Evolutionary conservation across 2,113 vertebrate genomes (phyloP), one percentile per base, ranked within the genome.

Genomic region (Cebus imitator): DNA sequence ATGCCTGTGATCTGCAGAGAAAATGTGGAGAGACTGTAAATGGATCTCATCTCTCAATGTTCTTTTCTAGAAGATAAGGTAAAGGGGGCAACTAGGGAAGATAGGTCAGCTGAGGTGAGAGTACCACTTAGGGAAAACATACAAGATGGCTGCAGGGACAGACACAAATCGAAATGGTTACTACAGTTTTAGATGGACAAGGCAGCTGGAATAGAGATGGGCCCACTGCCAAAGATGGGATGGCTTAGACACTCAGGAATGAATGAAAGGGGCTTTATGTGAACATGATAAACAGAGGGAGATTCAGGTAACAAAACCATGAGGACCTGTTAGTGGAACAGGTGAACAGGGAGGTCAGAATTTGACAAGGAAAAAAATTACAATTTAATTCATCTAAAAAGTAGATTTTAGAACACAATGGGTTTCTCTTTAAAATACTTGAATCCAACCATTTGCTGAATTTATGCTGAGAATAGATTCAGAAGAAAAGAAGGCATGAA

Each of bases 1-100:
- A 85, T 97, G 40, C 66, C 58, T 97, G 13, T 45, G 73, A 82
- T 90, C n/a, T 90, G 25, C 58, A 88, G 48, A 97, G 80, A 94
- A 96, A 95, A 58, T 3, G 4, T 95, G 52, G 48, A 80, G 18
- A 4, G n/a, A 85, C 35, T 82, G 12, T 68, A 91, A 95, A 48
- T 73, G 14, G 8, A 48, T 73, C 75, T 92, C 72, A 50, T 57
- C 70, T 91, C 43, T 96, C 80, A 68, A 10, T 68, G 32, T 70
- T 92, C 8, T 76, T 12, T 10, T 73, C 64, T 82, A 40, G 64
- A 85, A 90, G 52, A 96, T 16, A 25, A 73, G 75, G 37, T 32
- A 75, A 81, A 68, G 23, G 11, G 50, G 72, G 35, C 35, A 93
- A 75, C 25, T 20, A 68, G 66, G 83, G 27, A 78, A 76, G 35